These are phyloP conservation scores for Sylvicola fuscatus DNA, from an alignment of 2,888 invertebrate genomes.

Conservation along the genomic window DNA sequence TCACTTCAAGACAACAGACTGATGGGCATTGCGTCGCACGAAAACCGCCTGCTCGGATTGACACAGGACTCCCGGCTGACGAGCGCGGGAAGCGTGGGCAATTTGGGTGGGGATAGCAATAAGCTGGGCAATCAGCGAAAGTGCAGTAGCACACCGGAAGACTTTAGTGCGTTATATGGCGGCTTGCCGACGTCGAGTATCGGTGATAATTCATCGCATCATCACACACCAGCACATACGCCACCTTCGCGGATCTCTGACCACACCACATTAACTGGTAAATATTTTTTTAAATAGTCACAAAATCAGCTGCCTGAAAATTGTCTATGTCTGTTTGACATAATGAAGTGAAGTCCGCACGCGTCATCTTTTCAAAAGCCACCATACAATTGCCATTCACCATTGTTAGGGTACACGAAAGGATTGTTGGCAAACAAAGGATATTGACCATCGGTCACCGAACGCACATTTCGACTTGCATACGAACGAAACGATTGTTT, in stretches of 20 bases:
- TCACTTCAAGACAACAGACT: slow-evolving; percentile 27
- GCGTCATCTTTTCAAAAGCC: too few relatives aligned
- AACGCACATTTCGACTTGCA: too few relatives aligned
- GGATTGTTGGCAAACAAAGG: too few relatives aligned
- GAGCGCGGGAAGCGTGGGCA: slow-evolving; percentile 4
- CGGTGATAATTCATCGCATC: slow-evolving; percentile 30
- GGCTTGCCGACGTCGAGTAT: slow-evolving; percentile 29
- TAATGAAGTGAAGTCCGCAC: too few relatives aligned
- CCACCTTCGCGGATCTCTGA: slow-evolving; percentile 37
- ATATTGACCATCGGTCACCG: too few relatives aligned
- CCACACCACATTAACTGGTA: slow-evolving; percentile 40
- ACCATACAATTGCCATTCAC: too few relatives aligned
- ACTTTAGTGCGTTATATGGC: slow-evolving; percentile 71
- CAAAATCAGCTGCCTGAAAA: slow-evolving; percentile 7
- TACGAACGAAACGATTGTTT: too few relatives aligned
- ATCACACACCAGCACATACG: slow-evolving; percentile 47
- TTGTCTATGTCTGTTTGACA: too few relatives aligned
- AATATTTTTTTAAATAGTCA: slow-evolving; percentile 12
- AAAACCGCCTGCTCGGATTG: slow-evolving; percentile 23
- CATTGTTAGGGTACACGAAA: too few relatives aligned
- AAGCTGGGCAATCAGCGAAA: slow-evolving; percentile 32
- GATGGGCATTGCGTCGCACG: slow-evolving; percentile 24
- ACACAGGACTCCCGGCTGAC: slow-evolving; percentile 4
- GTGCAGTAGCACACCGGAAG: slow-evolving; percentile 74
- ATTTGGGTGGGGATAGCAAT: slow-evolving; percentile 17